Evolutionary conservation across 1,140 invertebrate genomes (phyloP).

Genomic region (Drosophila watanabei): DNA sequence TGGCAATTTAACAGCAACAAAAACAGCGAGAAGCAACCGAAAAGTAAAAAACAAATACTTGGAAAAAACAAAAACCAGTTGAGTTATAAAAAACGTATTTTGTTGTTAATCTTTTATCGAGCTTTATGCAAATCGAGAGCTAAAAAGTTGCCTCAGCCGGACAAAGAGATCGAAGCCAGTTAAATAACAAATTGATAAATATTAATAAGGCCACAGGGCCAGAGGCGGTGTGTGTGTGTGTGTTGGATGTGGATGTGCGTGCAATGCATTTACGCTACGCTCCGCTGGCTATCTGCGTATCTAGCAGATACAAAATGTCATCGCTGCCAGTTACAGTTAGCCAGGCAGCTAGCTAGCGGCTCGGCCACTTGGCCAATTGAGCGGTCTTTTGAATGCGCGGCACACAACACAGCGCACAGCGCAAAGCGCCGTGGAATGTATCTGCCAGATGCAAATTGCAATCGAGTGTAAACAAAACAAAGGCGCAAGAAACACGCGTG

Average conservation of each 20-base stretch:
- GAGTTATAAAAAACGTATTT: slow-evolving; percentile 39
- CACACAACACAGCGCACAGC: slow-evolving; percentile 51
- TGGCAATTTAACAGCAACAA: slow-evolving; percentile 49
- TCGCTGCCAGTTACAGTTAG: slow-evolving; percentile 52
- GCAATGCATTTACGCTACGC: slow-evolving; percentile 56
- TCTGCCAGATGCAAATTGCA: slow-evolving; percentile 70
- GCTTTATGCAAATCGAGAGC: slow-evolving; percentile 47
- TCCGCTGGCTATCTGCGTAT: slow-evolving; percentile 32
- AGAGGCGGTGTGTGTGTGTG: neutral
- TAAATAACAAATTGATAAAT: slow-evolving; percentile 81
- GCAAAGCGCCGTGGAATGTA: slow-evolving; percentile 40
- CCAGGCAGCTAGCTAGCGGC: slow-evolving; percentile 5
- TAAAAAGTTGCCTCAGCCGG: slow-evolving; percentile 40
- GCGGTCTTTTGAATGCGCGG: slow-evolving; percentile 60
- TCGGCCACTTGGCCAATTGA: slow-evolving; percentile 49
- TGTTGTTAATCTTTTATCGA: slow-evolving; percentile 32
- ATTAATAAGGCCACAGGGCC: slow-evolving; percentile 69
- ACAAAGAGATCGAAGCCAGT: slow-evolving; percentile 73
- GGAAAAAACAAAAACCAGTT: slow-evolving; percentile 31
- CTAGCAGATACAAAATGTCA: slow-evolving; percentile 56
- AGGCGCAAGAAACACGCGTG: slow-evolving; percentile 68
- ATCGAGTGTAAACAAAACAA: slow-evolving; percentile 75
- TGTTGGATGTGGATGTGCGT: slow-evolving; percentile 22
- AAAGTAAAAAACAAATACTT: slow-evolving; percentile 6
- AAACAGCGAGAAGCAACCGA: slow-evolving; percentile 3